A percentile compares a stretch with the other conserved stretches of the same genome.
phyloP scores from a whole-genome alignment of 2,797 vertebrate genomes.

The Chiroxiphia lanceolata region DNA sequence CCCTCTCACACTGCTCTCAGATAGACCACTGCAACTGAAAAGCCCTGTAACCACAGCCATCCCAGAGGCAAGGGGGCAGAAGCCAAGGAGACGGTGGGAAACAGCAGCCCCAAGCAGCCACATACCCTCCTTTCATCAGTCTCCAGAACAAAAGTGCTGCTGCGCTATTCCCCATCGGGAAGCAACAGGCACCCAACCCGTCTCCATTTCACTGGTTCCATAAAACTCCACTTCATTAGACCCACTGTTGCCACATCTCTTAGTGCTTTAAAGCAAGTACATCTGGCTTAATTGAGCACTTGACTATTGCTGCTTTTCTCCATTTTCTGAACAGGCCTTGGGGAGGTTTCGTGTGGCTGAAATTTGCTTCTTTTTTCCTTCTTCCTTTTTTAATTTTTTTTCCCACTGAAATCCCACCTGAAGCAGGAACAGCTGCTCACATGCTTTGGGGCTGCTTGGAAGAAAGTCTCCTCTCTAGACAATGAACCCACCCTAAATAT shows the following conservation, averaged over 20 bases:
- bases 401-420: neutral
- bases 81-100: neutral
- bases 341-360: neutral
- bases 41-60: neutral
- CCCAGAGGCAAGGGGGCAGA: neutral
- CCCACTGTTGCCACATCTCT: constrained; percentile 36
- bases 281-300: constrained; percentile 42
- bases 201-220: neutral
- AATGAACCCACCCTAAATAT: neutral
- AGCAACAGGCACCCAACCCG: rapidly evolving
- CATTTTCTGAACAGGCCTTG: neutral
- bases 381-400: neutral
- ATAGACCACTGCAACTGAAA: neutral
- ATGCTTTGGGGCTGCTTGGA: neutral
- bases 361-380: neutral
- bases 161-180: neutral
- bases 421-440: neutral
- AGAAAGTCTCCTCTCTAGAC: neutral
- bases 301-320: constrained; percentile 42
- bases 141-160: neutral
- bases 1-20: neutral
- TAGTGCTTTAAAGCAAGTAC: constrained; percentile 34
- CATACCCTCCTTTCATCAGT: neutral
- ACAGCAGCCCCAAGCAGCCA: neutral
- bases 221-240: constrained; percentile 8